Base-by-base conservation (phyloP, 2,888 invertebrate species). In the Pantelozetes paolii region DNA sequence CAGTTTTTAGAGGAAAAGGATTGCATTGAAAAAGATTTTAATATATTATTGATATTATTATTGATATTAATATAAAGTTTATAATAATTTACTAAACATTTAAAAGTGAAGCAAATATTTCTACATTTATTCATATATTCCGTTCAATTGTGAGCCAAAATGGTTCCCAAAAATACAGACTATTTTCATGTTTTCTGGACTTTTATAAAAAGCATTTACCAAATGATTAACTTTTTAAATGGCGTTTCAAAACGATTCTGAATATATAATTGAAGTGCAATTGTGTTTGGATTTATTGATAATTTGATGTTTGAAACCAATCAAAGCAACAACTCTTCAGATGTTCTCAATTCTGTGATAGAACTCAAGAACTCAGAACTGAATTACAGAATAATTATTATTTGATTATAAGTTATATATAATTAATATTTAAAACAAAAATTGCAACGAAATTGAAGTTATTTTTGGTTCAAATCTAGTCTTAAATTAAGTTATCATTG, bases 301-400 rank as follows among this genome's bases (percentile, higher is more conserved):
- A 67, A 45, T 45, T 45, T 69, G 69, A 69, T 15, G 30, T 30
- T 30, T 30, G 9, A 59, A 15, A 42, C 69, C 69, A 69, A 69
- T 69, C 69, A 69, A 69, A 69, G 45, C 69, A 40, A 64, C 15
- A 11, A 59, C 30, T 69, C 1, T 26, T 69, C 40, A 18, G 26
- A 69, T 45, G 69, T 69, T 69, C 69, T 69, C 69, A 45, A 42
- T 69, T 69, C 69, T 69, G 69, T 69, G 69, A 69, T 69, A 69
- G n/a, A 20, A 42, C 11, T 42, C 45, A n/a, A n/a, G n/a, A n/a
- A n/a, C n/a, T n/a, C n/a, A n/a, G n/a, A n/a, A n/a, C n/a, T n/a
- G 45, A 69, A 69, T 69, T 69, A 69, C 45, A 42, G 69, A 69
- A 69, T 69, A 67, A 40, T 23, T 67, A 23, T 11, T 5, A 54